Conservation (phyloP, 2,888 invertebrate genomes). For the Sphaerophoria rueppellii region DNA sequence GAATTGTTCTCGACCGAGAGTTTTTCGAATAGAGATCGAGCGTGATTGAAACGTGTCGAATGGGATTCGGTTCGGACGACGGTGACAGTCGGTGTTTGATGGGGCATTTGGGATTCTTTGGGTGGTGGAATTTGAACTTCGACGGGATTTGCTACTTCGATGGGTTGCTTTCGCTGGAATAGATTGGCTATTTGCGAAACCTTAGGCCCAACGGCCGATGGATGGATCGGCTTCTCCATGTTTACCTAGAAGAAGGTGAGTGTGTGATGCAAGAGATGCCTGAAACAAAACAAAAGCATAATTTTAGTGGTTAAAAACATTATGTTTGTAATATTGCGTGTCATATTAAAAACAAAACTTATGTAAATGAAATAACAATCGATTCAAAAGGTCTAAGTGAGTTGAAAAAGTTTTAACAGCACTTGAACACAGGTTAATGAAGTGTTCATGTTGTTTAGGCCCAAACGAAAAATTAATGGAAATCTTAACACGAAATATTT, state of each 20-base stretch:
- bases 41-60: conserved; percentile 94
- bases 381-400: too few relatives aligned
- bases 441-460: too few relatives aligned
- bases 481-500: neutral
- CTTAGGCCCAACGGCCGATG: conserved; percentile 87
- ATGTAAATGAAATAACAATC: too few relatives aligned
- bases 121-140: conserved; percentile 76
- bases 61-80: conserved; percentile 94
- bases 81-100: conserved; percentile 84
- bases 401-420: too few relatives aligned
- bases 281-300: conserved; percentile 12
- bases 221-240: conserved; percentile 85
- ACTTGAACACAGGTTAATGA: too few relatives aligned
- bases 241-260: conserved; percentile 45
- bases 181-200: conserved; percentile 96
- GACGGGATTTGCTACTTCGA: conserved; percentile 82
- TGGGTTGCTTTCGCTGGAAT: conserved; percentile 88
- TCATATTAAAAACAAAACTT: too few relatives aligned
- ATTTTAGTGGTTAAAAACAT: neutral
- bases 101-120: conserved; percentile 74
- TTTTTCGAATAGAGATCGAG: conserved; percentile 95
- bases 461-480: neutral
- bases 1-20: conserved; percentile 87
- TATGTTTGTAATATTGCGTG: too few relatives aligned
- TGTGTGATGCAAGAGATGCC: conserved; percentile 77